These are phyloP conservation scores for Ophraella communa DNA, from an alignment of 2,888 invertebrate genomes.

Conservation along the genomic window DNA sequence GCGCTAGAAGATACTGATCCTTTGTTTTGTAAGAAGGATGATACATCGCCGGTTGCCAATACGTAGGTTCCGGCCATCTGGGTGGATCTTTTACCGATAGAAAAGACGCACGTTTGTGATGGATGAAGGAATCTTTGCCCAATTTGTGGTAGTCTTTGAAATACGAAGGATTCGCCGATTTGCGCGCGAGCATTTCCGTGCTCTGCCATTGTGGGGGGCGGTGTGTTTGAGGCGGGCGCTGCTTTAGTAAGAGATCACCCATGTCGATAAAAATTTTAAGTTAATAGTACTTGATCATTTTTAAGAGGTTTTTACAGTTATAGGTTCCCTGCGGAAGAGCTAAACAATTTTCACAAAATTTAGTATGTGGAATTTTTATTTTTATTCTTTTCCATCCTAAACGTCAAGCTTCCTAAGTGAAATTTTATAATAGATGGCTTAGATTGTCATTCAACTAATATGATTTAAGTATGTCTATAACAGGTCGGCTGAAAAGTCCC, in stretches of 20 bases:
- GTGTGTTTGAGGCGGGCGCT: constrained; percentile 64
- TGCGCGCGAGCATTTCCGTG: constrained; percentile 62
- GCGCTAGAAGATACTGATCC: constrained; percentile 72
- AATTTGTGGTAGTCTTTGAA: constrained; percentile 27
- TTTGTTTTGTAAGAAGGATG: constrained; percentile 63
- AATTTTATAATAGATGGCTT: too few relatives aligned
- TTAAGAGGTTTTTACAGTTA: not conserved
- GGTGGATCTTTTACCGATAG: constrained; percentile 47
- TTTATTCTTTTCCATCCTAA: too few relatives aligned
- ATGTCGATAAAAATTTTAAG: constrained; percentile 45
- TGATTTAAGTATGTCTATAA: too few relatives aligned
- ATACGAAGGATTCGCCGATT: constrained; percentile 59
- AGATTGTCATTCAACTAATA: too few relatives aligned
- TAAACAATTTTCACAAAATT: too few relatives aligned
- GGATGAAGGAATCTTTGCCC: constrained; percentile 56
- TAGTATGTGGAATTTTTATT: too few relatives aligned
- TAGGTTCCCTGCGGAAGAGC: not conserved
- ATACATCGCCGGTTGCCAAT: constrained; percentile 63
- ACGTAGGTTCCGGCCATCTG: constrained; percentile 56
- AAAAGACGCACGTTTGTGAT: constrained; percentile 18
- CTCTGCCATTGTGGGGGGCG: constrained; percentile 60
- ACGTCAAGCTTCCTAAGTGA: too few relatives aligned
- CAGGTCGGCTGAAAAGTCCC: too few relatives aligned
- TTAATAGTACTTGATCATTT: not conserved
- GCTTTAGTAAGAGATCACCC: constrained; percentile 71